phyloP scores from a whole-genome alignment of 2,888 invertebrate species.

The Uloborus plumipes region DNA sequence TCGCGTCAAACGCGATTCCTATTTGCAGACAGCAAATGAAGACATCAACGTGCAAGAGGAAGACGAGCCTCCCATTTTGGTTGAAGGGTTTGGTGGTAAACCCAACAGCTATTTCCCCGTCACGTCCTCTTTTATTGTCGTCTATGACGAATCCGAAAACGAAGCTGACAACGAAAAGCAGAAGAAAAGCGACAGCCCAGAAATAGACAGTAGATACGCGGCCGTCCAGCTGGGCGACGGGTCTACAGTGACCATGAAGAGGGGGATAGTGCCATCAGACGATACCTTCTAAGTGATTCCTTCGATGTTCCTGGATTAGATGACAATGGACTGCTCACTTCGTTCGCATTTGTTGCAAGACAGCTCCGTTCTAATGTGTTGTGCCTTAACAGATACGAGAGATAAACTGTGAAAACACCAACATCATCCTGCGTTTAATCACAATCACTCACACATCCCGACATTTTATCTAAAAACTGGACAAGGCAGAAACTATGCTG shows the following conservation, averaged over 20 bases:
- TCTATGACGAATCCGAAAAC: constrained; percentile 8
- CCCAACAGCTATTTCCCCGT: constrained; percentile 9
- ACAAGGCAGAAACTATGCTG: no score
- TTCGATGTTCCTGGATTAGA: neutral
- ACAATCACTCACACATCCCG: no score
- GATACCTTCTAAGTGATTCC: neutral
- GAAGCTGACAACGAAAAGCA: neutral
- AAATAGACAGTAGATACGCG: neutral
- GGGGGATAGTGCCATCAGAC: no score
- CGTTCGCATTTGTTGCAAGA: no score
- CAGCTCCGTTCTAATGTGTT: no score
- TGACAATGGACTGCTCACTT: no score
- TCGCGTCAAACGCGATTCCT: neutral
- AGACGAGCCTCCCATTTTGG: neutral
- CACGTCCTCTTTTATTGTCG: constrained; percentile 41
- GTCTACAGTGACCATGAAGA: no score
- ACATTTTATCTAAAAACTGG: no score
- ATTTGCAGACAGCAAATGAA: neutral
- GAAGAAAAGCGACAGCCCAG: neutral
- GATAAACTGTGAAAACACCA: no score
- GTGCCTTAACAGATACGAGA: no score
- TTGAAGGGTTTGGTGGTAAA: constrained; percentile 8
- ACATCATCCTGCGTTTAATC: no score
- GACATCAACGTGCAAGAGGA: neutral
- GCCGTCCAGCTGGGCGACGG: neutral